Percentiles rank a stretch among this genome's conserved stretches.
These are phyloP conservation scores for Rotaria macrura DNA, from an alignment of 2,888 invertebrate genomes.

Conservation along the genomic window DNA sequence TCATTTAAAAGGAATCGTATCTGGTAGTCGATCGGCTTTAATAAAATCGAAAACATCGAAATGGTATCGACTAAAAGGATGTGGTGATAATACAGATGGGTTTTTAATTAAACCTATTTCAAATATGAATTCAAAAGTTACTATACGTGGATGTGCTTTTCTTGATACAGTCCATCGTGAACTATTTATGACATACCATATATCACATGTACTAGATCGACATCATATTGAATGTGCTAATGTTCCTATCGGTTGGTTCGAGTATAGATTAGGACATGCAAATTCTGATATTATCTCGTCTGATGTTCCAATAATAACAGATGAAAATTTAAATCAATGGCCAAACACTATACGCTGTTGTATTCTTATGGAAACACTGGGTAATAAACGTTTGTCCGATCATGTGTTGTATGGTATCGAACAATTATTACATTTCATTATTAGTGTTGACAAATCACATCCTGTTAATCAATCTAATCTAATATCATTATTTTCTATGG, in stretches of 20 bases:
- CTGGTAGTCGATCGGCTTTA: neutral
- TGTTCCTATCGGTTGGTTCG: neutral
- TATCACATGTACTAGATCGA: neutral
- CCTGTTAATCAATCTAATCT: neutral
- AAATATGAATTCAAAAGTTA: neutral
- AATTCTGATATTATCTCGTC: neutral
- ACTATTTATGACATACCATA: neutral
- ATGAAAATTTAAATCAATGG: neutral
- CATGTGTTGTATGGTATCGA: conserved; percentile 5
- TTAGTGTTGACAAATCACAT: neutral
- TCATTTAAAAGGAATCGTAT: neutral
- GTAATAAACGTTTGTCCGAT: conserved; percentile 10
- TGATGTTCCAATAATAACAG: neutral
- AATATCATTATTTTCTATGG: neutral
- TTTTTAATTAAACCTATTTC: neutral
- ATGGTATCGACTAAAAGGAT: conserved; percentile 20
- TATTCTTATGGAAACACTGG: conserved; percentile 9
- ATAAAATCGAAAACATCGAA: neutral
- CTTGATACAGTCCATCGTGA: neutral
- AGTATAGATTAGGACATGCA: neutral
- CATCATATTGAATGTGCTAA: neutral
- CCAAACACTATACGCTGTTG: neutral
- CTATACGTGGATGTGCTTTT: conserved; percentile 16
- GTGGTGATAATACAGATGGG: conserved; percentile 17
- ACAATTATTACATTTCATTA: neutral